Base-by-base conservation (phyloP, 2,888 invertebrate species). In the Atherix ibis region DNA sequence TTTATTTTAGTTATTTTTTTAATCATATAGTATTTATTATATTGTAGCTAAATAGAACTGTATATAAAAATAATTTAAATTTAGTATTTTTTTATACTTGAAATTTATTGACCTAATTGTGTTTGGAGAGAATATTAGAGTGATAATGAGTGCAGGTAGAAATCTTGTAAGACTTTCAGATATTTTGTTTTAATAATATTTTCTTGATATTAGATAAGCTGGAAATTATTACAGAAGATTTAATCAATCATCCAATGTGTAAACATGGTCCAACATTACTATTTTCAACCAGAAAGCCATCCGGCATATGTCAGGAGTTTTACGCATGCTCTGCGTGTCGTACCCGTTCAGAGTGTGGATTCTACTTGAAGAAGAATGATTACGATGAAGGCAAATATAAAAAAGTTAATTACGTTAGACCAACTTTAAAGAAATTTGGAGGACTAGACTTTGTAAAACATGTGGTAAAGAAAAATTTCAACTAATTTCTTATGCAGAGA, bases 321-420 rank as follows among this genome's bases (percentile, higher is more conserved):
- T 91, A 68, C 57, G 77, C 80, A 1, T 92, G 91, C 56, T 76
- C 91, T 0, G 81, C 85, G 2, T 83, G 80, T 53, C 70, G 91
- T 36, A 77, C 83, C 49, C 68, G 76, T 40, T 81, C 80, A 49
- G 67, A 75, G 8, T 91, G 91, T 50, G 63, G 67, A 3, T 78
- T 84, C 52, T 77, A 73, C 46, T 65, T 77, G 31, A 2, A 39
- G 31, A 8, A 40, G 48, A n/a, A 40, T 50, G 35, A 45, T 40
- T n/a, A 30, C 31, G 46, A 24, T 51, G 55, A 25, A 55, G 58
- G 31, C 58, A 56, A 32, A 51, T 66, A 4, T 65, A 52, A 38
- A 56, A 62, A 48, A 56, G 60, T 2, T 65, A 65, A 43, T 62
- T 62, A 43, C 65, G 65, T 43, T 65, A 22, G 22, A 6, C 6